These are phyloP conservation scores for Chamaetylas fuelleborni DNA, from an alignment of 2,113 vertebrate genomes.

Conservation along the genomic window DNA sequence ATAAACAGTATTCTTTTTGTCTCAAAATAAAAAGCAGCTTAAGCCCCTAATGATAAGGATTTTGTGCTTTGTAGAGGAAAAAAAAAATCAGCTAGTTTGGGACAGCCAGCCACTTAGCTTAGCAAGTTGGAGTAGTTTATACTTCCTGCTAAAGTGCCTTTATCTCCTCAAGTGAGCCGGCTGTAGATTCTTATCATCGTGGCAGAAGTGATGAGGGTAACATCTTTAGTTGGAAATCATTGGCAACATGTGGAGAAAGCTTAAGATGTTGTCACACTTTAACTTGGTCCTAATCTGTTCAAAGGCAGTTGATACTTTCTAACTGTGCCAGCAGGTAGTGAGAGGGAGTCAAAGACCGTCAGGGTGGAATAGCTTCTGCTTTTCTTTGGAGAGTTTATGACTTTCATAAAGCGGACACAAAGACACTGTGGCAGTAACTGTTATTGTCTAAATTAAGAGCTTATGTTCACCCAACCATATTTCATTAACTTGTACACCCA, in stretches of 20 bases:
- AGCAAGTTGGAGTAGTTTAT: conserved; percentile 60
- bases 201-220: conserved; percentile 79
- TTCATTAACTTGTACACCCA: conserved; percentile 65
- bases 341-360: conserved; percentile 57
- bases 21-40: conserved; percentile 86
- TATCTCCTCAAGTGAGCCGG: conserved; percentile 73
- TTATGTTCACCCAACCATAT: conserved; percentile 67
- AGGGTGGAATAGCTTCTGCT: conserved; percentile 36
- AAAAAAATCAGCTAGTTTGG: conserved; percentile 74
- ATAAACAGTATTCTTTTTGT: conserved; percentile 83
- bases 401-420: conserved; percentile 65
- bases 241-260: conserved; percentile 83
- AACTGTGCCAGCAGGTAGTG: conserved; percentile 68
- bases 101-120: conserved; percentile 67
- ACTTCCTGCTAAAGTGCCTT: conserved; percentile 63
- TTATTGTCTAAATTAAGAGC: conserved; percentile 67
- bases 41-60: conserved; percentile 85
- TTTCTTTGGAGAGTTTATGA: conserved; percentile 64
- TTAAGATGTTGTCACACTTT: conserved; percentile 91
- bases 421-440: conserved; percentile 34
- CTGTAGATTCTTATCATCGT: conserved; percentile 77
- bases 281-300: conserved; percentile 85
- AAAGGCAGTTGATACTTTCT: conserved; percentile 79
- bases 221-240: conserved; percentile 81
- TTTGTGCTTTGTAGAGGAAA: conserved; percentile 75